phyloP scores from a whole-genome alignment of 64 coral and sea anemone genomes.

The Montipora capricornis region DNA sequence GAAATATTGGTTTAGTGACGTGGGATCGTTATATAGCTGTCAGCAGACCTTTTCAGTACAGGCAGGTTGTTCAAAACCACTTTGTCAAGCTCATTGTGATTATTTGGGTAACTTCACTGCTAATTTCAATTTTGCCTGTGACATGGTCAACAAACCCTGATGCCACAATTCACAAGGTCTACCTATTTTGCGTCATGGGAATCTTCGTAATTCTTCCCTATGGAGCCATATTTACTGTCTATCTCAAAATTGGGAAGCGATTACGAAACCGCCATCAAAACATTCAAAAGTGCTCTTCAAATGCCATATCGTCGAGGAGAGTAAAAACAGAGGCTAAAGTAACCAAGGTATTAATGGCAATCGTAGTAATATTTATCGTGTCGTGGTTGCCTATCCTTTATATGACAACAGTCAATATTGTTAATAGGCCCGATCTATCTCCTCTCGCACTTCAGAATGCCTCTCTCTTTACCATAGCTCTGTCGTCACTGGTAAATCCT shows the following conservation, averaged over 20 bases:
- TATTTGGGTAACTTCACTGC: conserved; percentile 27
- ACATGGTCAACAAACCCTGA: not conserved
- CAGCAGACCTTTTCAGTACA: conserved; percentile 7
- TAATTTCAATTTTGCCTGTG: not conserved
- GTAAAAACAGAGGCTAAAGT: conserved; percentile 41
- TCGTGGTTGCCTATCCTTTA: conserved; percentile 49
- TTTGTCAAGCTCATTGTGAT: conserved; percentile 12
- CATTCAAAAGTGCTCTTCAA: not conserved
- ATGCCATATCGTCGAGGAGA: not conserved
- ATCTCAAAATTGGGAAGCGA: not conserved
- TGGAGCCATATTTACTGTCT: not conserved
- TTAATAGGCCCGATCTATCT: not conserved
- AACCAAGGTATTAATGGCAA: conserved; percentile 12
- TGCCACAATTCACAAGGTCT: conserved; percentile 18
- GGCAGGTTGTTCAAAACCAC: not conserved
- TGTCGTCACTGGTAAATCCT: conserved; percentile 31
- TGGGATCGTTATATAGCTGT: conserved; percentile 54
- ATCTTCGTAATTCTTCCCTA: conserved; percentile 32
- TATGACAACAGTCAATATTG: conserved; percentile 15
- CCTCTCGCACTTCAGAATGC: not conserved
- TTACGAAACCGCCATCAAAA: not conserved
- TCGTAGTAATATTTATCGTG: conserved; percentile 37
- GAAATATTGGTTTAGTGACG: conserved; percentile 29
- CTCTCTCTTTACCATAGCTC: not conserved
- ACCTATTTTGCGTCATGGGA: conserved; percentile 11